Evolutionary conservation across 2,888 invertebrate species (phyloP).

Genomic region (Oscheius sp.): DNA sequence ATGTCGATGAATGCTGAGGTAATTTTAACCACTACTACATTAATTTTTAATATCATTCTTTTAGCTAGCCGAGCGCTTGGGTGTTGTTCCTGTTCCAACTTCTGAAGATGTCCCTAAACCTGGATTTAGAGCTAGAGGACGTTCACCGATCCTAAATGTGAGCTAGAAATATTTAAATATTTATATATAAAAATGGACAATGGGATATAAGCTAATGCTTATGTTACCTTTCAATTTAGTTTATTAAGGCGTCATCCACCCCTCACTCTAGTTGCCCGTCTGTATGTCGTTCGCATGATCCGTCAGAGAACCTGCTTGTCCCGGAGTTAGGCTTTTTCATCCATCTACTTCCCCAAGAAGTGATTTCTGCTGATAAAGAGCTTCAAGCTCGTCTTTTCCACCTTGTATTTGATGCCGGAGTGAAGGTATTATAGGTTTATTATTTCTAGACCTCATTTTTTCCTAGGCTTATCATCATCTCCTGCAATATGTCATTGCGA

Average conservation of each 20-base stretch:
- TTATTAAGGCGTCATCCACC: slow-evolving; percentile 2
- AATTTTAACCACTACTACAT: background rate
- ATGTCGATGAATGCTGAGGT: slow-evolving; percentile 37
- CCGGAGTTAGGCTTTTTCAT: slow-evolving; percentile 26
- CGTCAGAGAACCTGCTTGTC: slow-evolving; percentile 14
- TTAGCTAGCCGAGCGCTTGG: slow-evolving; percentile 34
- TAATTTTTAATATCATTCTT: slow-evolving; percentile 16
- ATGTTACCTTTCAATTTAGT: background rate
- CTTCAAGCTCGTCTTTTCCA: slow-evolving; percentile 20
- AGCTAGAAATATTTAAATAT: background rate
- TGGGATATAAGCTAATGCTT: background rate
- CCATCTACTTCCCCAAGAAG: slow-evolving; percentile 28
- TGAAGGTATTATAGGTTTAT: slow-evolving; percentile 15
- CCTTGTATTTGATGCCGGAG: slow-evolving; percentile 28
- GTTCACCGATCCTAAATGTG: slow-evolving; percentile 19
- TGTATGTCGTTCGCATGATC: slow-evolving; percentile 14
- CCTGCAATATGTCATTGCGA: slow-evolving; percentile 28
- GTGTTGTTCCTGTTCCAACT: slow-evolving; percentile 15
- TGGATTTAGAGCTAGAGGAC: slow-evolving; percentile 11
- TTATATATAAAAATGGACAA: background rate
- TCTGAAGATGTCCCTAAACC: slow-evolving; percentile 15
- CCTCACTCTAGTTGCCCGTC: slow-evolving; percentile 1
- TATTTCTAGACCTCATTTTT: background rate
- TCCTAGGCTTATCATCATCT: slow-evolving; percentile 37
- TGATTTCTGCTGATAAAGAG: slow-evolving; percentile 2